Base-by-base conservation (phyloP, 2,113 vertebrate genomes). In the Phylloscopus whistleri region DNA sequence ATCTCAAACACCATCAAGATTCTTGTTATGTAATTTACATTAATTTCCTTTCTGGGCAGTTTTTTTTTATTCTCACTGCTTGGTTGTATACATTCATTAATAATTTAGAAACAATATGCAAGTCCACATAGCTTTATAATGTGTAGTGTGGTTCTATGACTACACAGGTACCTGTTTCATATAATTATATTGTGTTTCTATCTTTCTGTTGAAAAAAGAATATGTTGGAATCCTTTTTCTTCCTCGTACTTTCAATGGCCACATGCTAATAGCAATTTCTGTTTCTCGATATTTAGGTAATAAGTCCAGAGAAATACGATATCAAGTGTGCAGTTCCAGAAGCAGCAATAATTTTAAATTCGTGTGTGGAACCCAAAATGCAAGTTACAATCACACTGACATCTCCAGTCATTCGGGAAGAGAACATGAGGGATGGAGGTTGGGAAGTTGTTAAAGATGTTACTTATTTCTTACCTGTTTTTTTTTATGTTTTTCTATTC, bases 361-460 rank as follows among this genome's bases (percentile, higher is more conserved):
- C 99, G 3, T 97, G 98, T 83, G 97, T 98, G 81, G 99, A 99
- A 93, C 99, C 99, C 84, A 99, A 99, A 98, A 99, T 99, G 99
- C 98, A 99, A 98, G 99, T 99, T 96, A 99, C 99, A 48, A 99
- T 99, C 97, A 99, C 99, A 10, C 95, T 99, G 97, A 99, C 99
- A 37, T 99, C 99, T 74, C 99, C 99, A 39, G 95, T 99, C 97
- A 99, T 99, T 98, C 97, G 99, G 91, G 99, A 99, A 91, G 99
- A 99, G 87, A 98, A 97, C 97, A 96, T 98, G 96, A 98, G 97
- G 98, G 99, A 99, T 87, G 99, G 99, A 99, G 99, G 99, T 99
- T 99, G 98, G 99, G 98, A 98, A 97, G 96, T 86, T 97, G 95
- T 97, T 98, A 96, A 98, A 95, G 94, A 95, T 96, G 93, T 91